Conservation (phyloP, 2,888 invertebrate genomes). For the Pseudoips prasinana region DNA sequence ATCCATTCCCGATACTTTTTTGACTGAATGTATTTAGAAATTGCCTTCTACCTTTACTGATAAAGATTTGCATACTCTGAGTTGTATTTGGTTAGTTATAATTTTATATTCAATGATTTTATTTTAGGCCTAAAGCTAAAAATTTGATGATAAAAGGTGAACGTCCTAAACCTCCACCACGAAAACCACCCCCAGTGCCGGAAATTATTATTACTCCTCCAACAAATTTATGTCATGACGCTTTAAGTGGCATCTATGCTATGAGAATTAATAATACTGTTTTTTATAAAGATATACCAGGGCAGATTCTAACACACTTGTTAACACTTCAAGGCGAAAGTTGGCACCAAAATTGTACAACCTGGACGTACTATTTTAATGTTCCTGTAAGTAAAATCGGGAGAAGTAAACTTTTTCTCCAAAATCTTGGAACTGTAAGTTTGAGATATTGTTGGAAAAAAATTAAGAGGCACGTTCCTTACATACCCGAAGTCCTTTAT, state of each 20-base stretch:
- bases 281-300: slow-evolving; percentile 48
- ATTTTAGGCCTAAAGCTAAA: slow-evolving; percentile 53
- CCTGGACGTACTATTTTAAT: slow-evolving; percentile 72
- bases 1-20: no score
- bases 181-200: slow-evolving; percentile 47
- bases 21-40: no score
- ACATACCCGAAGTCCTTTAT: slow-evolving; percentile 50
- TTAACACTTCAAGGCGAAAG: slow-evolving; percentile 38
- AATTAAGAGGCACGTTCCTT: slow-evolving; percentile 49
- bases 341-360: slow-evolving; percentile 50
- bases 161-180: slow-evolving; percentile 44
- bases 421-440: slow-evolving; percentile 76
- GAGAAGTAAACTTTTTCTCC: slow-evolving; percentile 58
- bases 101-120: slow-evolving; percentile 3
- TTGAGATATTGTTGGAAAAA: slow-evolving; percentile 76
- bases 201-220: slow-evolving; percentile 35
- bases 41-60: no score
- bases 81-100: no score
- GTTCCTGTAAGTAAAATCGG: slow-evolving; percentile 52
- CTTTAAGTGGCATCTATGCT: slow-evolving; percentile 47
- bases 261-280: slow-evolving; percentile 64
- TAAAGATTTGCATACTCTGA: no score
- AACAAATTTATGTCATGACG: slow-evolving; percentile 11
- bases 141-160: slow-evolving; percentile 59
- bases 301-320: slow-evolving; percentile 39